Percentiles rank a stretch among this genome's conserved stretches.
Evolutionary conservation across 1,140 invertebrate species (phyloP).

Genomic region (Sminthurinus signatus): DNA sequence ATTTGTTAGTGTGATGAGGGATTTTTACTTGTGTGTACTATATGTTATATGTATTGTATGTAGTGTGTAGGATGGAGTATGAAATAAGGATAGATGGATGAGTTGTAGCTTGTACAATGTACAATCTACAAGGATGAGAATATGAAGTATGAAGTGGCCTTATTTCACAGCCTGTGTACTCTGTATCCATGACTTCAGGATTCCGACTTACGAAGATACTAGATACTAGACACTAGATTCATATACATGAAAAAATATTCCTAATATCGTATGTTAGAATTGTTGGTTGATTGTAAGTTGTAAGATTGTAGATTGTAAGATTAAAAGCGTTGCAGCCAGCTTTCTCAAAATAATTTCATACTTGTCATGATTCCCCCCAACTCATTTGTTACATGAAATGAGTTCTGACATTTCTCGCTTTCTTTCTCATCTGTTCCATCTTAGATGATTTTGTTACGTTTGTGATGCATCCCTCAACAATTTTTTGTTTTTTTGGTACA

Average conservation of each 20-base stretch:
- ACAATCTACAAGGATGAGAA: no score
- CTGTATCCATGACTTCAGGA: no score
- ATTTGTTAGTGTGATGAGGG: background rate
- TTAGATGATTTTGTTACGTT: no score
- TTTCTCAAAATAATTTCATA: constrained; percentile 10
- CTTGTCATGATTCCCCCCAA: background rate
- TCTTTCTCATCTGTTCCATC: no score
- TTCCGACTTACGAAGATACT: background rate
- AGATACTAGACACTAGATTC: background rate
- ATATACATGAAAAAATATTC: background rate
- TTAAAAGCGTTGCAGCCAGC: background rate
- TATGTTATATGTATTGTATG: background rate
- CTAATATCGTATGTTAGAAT: background rate
- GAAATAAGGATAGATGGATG: background rate
- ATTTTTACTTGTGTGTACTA: background rate
- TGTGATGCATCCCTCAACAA: no score
- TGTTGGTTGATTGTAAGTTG: no score
- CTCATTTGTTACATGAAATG: constrained; percentile 1
- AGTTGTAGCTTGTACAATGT: background rate
- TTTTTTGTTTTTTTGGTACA: no score
- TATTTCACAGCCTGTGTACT: no score
- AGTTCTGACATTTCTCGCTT: constrained; percentile 2
- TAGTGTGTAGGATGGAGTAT: background rate
- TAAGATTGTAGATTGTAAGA: no score
- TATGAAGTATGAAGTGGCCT: background rate